Base-by-base conservation (phyloP, 1,140 invertebrate species). In the Drosophila equinoxialis region DNA sequence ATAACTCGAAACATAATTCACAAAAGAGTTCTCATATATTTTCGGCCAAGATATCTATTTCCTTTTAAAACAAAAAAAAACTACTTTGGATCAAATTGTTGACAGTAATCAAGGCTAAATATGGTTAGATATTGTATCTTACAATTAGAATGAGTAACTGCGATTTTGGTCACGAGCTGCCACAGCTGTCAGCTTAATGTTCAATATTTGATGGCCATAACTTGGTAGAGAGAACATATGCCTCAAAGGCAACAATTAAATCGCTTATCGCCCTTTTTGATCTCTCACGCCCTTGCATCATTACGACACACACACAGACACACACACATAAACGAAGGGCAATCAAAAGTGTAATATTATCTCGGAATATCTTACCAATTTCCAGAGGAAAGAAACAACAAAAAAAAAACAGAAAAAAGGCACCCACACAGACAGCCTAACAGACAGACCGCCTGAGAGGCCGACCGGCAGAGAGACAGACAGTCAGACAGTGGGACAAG, bases 341-440 rank as follows among this genome's bases (percentile, higher is more conserved):
- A 69, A 86, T 85, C 78, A 73, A 77, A 73, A 76, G 75, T 76
- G 83, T 87, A 83, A 86, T 76, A 85, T 78, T 60, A 79, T 73
- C 83, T 73, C 76, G 60, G 76, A 81, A 71, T 82, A 85, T 82
- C 79, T 82, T 81, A 78, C 71, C 82, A 78, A 81, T 86, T 68
- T 79, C 66, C 71, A 81, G 57, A 39, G 51, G 71, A 41, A 57
- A 14, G 35, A 41, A 37, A 17, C 14, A 48, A 20, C 20, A 51
- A 51, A 71, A 17, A 17, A 17, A 17, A 17, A 17, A 17, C 17
- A 17, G 42, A 39, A 2, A 63, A 35, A 63, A 39, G 39, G 39
- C 65, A 77, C 65, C 42, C 54, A 58, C 51, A 42, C 45, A 42
- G 51, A 45, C 41, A 33, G 41, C 17, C 14, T 17, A 39, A 54